Percentiles rank a stretch among this genome's conserved stretches.
phyloP scores from a whole-genome alignment of 1,140 invertebrate species.

The Ruditapes philippinarum region DNA sequence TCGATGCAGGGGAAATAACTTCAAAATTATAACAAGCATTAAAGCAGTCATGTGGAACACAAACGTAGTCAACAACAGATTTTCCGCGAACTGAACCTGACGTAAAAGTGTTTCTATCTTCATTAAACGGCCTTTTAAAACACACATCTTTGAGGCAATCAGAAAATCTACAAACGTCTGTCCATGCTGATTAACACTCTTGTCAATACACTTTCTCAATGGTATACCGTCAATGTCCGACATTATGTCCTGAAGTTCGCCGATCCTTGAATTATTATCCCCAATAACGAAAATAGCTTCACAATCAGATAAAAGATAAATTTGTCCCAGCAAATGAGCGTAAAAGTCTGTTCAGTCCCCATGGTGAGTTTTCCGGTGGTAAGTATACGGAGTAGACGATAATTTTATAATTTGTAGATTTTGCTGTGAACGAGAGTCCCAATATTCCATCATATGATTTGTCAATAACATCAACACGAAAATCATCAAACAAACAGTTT shows the following conservation, averaged over 20 bases:
- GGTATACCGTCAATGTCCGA: neutral
- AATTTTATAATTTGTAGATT: too few species aligned
- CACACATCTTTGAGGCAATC: neutral
- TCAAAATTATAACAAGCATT: neutral
- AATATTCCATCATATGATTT: too few species aligned
- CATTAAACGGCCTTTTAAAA: neutral
- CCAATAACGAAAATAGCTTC: too few species aligned
- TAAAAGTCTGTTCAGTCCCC: too few species aligned
- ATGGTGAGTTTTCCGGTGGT: too few species aligned
- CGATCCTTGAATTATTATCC: neutral
- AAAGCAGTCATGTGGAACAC: neutral
- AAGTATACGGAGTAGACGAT: too few species aligned
- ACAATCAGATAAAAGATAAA: neutral
- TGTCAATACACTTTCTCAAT: neutral
- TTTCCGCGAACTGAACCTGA: neutral
- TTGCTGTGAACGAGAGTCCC: too few species aligned
- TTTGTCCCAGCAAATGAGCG: neutral
- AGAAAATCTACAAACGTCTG: neutral
- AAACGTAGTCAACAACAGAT: neutral
- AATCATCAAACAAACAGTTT: neutral
- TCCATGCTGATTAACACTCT: neutral
- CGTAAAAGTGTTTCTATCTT: neutral
- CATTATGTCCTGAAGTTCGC: neutral
- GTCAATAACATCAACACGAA: too few species aligned
- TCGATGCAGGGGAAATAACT: too few species aligned